These are phyloP conservation scores for Drosophila cardini DNA, from an alignment of 1,140 invertebrate genomes.

Conservation along the genomic window DNA sequence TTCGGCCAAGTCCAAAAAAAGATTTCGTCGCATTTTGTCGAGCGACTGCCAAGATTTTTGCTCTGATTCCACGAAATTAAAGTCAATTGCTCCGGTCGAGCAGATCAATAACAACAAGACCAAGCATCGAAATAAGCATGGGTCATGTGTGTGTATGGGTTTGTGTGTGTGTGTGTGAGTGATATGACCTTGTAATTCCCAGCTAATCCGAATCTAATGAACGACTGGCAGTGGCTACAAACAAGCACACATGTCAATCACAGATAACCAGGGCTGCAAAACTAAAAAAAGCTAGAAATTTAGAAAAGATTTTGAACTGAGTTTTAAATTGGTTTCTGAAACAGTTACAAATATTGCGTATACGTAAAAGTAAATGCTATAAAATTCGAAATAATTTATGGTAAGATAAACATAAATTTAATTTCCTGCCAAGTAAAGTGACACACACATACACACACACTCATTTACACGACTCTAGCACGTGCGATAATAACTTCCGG, in stretches of 20 bases:
- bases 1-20: slow-evolving; percentile 14
- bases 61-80: slow-evolving; percentile 19
- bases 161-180: slow-evolving; percentile 11
- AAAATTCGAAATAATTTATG: slow-evolving; percentile 19
- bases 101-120: slow-evolving; percentile 29
- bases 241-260: slow-evolving; percentile 61
- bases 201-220: slow-evolving; percentile 47
- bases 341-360: slow-evolving; percentile 10
- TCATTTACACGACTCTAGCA: not conserved
- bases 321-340: not conserved
- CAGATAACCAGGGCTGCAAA: not conserved
- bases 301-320: not conserved
- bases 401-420: slow-evolving; percentile 40
- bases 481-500: slow-evolving; percentile 74
- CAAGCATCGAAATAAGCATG: slow-evolving; percentile 1
- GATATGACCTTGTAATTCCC: slow-evolving; percentile 18
- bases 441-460: slow-evolving; percentile 25
- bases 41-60: slow-evolving; percentile 10
- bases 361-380: slow-evolving; percentile 19
- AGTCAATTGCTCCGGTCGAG: slow-evolving; percentile 19
- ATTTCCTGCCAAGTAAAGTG: slow-evolving; percentile 44
- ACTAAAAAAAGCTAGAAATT: not conserved
- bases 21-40: slow-evolving; percentile 19
- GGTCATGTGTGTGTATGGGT: not conserved
- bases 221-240: slow-evolving; percentile 40